Base-by-base conservation (phyloP, 1,140 invertebrate species). In the Aphidius gifuensis region DNA sequence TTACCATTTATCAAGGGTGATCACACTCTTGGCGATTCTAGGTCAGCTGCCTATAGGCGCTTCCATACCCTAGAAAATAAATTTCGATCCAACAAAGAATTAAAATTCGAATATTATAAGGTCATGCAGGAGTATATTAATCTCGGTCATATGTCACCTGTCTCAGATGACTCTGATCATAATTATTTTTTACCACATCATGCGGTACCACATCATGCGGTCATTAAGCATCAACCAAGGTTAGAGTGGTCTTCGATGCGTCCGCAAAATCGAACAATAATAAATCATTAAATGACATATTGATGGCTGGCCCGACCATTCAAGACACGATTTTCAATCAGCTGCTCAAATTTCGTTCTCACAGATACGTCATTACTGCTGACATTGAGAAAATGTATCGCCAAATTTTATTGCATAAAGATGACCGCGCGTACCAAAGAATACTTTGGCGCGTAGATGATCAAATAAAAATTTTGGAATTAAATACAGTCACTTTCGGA, bases 241-340 rank as follows among this genome's bases (percentile, higher is more conserved):
- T 74, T 21, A 66, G 80, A 1, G 65, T 73, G 16, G 78, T 81
- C 5, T 79, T 77, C 57, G 77, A 81, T 65, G 75, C 70, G 0
- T 75, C 73, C 7, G 73, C 74, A 7, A 70, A 69, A 55, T 48
- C 61, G 0, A 56, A 44, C 16, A 66, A 60, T 7, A 68, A 66
- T 46, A 42, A 69, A 5, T 72, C 71, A 5, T 58, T 80, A 0
- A 80, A 80, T 66, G 72, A 78, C 9, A 56, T 47, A 49, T 40
- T 75, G 32, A 48, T 67, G 50, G 51, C 64, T 2, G 72, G 75
- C 2, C 69, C 75, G 9, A 73, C 53, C 8, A 60, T 77, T 32
- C 74, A 77, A 66, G 59, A 43, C 21, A 23, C 6, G 11, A 32
- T 60, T n/a, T 44, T 60, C 38, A 53, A 48, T 32, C 40, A 42